Conservation (phyloP, 2,113 vertebrate genomes). For the Sisor rabdophorus region DNA sequence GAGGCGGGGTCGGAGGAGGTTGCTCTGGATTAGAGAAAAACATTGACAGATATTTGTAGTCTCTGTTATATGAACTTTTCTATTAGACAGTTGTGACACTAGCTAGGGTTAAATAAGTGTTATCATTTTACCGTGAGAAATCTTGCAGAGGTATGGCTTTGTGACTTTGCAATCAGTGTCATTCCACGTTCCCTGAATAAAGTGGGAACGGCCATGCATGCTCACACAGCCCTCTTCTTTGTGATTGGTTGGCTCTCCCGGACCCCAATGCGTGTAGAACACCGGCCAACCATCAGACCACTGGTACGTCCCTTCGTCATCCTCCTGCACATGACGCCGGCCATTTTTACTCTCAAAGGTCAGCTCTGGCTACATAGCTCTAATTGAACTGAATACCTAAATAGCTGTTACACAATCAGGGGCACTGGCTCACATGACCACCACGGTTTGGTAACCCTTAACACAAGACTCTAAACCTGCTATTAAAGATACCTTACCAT, state of each 20-base stretch:
- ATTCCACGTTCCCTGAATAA: conserved; percentile 73
- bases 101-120: too few species aligned
- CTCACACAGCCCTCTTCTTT: conserved; percentile 69
- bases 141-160: conserved; percentile 72
- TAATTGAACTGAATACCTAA: background rate
- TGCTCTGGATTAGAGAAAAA: conserved; percentile 52
- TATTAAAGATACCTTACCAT: too few species aligned
- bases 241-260: conserved; percentile 66
- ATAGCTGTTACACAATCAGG: background rate
- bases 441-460: background rate
- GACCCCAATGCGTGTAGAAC: conserved; percentile 74
- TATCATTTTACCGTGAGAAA: conserved; percentile 58
- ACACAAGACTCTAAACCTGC: too few species aligned
- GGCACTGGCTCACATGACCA: background rate
- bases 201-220: conserved; percentile 49
- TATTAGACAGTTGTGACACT: too few species aligned
- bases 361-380: background rate
- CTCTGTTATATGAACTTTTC: too few species aligned
- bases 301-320: conserved; percentile 51
- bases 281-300: conserved; percentile 73
- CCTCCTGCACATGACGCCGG: conserved; percentile 45
- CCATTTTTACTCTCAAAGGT: background rate
- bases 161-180: conserved; percentile 64
- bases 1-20: conserved; percentile 61
- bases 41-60: background rate